Base-by-base conservation (phyloP, 2,888 invertebrate genomes). In the Lypha dubia region DNA sequence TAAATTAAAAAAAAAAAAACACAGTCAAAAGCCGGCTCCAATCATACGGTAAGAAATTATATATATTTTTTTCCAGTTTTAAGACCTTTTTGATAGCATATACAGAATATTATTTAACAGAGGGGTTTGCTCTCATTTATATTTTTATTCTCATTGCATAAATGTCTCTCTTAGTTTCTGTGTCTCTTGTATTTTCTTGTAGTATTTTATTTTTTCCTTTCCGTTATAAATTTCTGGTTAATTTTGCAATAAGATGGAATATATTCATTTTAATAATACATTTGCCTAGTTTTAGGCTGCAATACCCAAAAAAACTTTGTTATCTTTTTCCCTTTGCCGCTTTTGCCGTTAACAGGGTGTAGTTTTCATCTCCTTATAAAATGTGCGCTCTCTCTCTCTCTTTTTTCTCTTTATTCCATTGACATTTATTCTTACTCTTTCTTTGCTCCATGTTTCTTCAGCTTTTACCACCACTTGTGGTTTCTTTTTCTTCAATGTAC, bases 11-110 rank as follows among this genome's bases (percentile, higher is more conserved):
- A 15, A 65, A 28, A 7, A 70, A 60, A 53, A 76, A 67, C 62
- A 70, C 49, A 58, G 17, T 49, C 65, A 86, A 85, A 86, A 87
- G 87, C 87, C 87, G 87, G 87, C 85, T 77, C 81, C 83, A 84
- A 81, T 83, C 81, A 81, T 80, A 80, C 79, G 74, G 77, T 62
- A 62, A 75, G 53, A 82, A 62, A 68, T 46, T 24, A 41, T 56
- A 60, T 44, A 49, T 46, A 41, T 77, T 62, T 53, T 62, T 53
- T 56, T 65, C 49, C 24, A 13, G 44, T 51, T 73, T 51, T 56
- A 77, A 71, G 53, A 49, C 51, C 17, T 79, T 17, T 75, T 58
- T 77, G 44, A 11, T 58, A 84, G 63, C 73, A 77, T 68, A 81
- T 80, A 77, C 77, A 73, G 63, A 41, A 24, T 38, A 49, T 28